Evolutionary conservation across 1,140 invertebrate genomes (phyloP).

Genomic region (Nebria ingens): DNA sequence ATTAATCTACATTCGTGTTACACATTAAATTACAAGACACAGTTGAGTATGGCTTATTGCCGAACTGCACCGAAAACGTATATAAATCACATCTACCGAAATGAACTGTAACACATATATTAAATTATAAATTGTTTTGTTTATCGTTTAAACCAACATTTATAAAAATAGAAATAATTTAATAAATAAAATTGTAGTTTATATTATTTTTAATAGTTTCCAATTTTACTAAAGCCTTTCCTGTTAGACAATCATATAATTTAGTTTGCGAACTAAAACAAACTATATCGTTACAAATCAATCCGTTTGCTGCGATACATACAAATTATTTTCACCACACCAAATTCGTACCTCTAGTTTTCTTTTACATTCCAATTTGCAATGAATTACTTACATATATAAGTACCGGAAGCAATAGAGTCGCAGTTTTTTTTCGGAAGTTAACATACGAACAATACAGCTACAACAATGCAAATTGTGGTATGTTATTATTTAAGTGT

Average conservation of each 20-base stretch:
- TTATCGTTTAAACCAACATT: background rate
- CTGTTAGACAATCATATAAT: background rate
- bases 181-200: background rate
- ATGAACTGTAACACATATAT: no score
- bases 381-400: background rate
- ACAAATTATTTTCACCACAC: conserved; percentile 3
- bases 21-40: no score
- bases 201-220: background rate
- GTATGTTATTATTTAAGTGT: background rate
- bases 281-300: background rate
- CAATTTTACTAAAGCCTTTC: background rate
- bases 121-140: background rate
- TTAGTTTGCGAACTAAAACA: background rate
- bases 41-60: no score
- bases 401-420: background rate
- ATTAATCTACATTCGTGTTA: no score
- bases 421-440: background rate
- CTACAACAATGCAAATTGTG: background rate
- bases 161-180: background rate
- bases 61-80: no score
- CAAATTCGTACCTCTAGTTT: background rate
- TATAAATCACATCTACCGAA: no score
- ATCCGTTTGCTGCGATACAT: background rate
- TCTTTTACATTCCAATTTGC: conserved; percentile 5
- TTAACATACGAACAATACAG: background rate